Percentiles rank a stretch among this genome's conserved stretches.
These are phyloP conservation scores for Daboia siamensis DNA, from an alignment of 2,113 vertebrate genomes.

Conservation along the genomic window DNA sequence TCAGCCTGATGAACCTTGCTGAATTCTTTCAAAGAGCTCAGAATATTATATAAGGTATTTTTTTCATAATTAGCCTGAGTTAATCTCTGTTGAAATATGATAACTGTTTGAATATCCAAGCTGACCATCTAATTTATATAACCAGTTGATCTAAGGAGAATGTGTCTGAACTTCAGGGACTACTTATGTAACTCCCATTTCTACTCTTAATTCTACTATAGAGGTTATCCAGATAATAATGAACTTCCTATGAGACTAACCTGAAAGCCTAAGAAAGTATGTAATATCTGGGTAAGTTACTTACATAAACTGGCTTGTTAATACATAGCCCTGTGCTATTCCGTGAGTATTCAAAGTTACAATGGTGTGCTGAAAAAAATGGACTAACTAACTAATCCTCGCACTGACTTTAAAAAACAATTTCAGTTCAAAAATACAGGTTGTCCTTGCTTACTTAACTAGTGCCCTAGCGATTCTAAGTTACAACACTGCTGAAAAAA, in stretches of 20 bases:
- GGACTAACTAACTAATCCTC: too few species aligned
- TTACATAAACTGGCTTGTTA: not conserved
- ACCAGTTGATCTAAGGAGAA: not conserved
- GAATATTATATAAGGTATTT: not conserved
- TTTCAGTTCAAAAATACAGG: not conserved
- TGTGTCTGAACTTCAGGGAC: not conserved
- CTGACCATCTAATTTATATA: not conserved
- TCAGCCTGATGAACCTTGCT: not conserved
- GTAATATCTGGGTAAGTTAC: not conserved
- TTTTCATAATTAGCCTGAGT: not conserved
- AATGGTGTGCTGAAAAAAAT: too few species aligned
- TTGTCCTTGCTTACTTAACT: not conserved
- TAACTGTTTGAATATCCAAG: not conserved
- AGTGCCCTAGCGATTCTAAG: not conserved
- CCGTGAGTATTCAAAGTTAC: not conserved
- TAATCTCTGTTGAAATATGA: not conserved
- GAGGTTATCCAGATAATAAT: not conserved
- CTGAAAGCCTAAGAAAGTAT: not conserved
- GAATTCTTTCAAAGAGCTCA: not conserved
- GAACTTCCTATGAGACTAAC: not conserved
- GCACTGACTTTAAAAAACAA: not conserved
- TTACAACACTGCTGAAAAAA: not conserved
- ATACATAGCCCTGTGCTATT: not conserved
- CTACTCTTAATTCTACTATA: not conserved
- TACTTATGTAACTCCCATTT: not conserved